These are phyloP conservation scores for Terebella lapidaria DNA, from an alignment of 2,888 invertebrate species.

Conservation along the genomic window DNA sequence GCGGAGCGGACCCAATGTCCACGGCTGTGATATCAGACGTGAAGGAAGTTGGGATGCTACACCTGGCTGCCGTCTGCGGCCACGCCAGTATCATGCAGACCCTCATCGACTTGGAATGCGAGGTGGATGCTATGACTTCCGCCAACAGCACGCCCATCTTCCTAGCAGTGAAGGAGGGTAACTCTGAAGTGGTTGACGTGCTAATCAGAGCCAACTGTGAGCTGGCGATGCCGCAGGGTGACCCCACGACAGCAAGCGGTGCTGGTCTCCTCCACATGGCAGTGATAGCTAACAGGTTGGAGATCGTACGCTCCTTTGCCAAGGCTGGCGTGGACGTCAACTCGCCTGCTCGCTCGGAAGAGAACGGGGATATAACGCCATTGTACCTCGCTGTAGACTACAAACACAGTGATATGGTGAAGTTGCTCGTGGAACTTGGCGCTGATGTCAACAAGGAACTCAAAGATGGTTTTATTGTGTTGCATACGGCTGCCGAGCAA, in stretches of 20 bases:
- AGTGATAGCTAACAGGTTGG: conserved; percentile 15
- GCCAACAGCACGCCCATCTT: conserved; percentile 22
- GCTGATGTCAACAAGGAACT: conserved; percentile 19
- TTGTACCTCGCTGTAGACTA: conserved; percentile 25
- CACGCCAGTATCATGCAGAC: conserved; percentile 16
- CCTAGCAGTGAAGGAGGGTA: conserved; percentile 24
- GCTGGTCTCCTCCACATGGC: conserved; percentile 23
- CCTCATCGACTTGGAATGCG: conserved; percentile 17
- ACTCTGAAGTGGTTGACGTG: conserved; percentile 18
- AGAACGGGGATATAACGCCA: conserved; percentile 23
- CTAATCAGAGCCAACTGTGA: conserved; percentile 21
- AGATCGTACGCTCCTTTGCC: conserved; percentile 15
- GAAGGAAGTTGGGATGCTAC: conserved; percentile 16
- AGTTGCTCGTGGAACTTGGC: conserved; percentile 18
- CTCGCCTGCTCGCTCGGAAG: conserved; percentile 16
- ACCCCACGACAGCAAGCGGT: conserved; percentile 2
- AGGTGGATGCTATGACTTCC: conserved; percentile 21
- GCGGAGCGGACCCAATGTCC: conserved; percentile 13
- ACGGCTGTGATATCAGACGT: conserved; percentile 20
- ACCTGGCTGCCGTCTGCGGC: conserved; percentile 24
- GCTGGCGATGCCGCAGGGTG: conserved; percentile 8
- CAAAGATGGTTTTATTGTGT: conserved; percentile 24
- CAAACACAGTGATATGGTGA: conserved; percentile 13
- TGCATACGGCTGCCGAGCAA: conserved; percentile 25
- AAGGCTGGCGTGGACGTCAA: conserved; percentile 14